phyloP scores from a whole-genome alignment of 2,888 invertebrate species.

The Caenorhabditis sp. region DNA sequence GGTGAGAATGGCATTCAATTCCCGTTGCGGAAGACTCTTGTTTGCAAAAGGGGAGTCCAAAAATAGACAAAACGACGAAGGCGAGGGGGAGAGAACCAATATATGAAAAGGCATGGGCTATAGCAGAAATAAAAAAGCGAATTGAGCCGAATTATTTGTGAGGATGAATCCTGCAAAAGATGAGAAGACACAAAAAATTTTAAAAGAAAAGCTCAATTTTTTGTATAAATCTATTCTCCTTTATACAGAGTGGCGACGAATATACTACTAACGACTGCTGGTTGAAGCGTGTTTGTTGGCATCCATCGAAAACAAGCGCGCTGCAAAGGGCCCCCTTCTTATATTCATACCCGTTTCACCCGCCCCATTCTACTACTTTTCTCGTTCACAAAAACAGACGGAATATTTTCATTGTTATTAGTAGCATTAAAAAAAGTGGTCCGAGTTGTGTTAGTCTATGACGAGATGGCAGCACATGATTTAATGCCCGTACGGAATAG shows the following conservation, averaged over 20 bases:
- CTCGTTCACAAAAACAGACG: not conserved
- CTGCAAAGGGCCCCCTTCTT: slow-evolving; percentile 6
- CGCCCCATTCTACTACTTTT: slow-evolving; percentile 21
- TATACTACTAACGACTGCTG: slow-evolving; percentile 23
- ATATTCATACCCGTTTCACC: slow-evolving; percentile 21
- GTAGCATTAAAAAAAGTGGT: not conserved
- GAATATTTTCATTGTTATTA: not conserved
- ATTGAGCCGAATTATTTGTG: slow-evolving; percentile 30
- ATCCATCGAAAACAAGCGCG: slow-evolving; percentile 45
- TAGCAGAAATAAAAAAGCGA: slow-evolving; percentile 28
- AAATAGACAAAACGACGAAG: slow-evolving; percentile 52
- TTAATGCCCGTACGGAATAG: too few species aligned
- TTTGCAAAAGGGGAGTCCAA: slow-evolving; percentile 54
- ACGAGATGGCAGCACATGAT: not conserved
- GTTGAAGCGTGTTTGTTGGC: slow-evolving; percentile 42
- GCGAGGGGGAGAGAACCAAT: slow-evolving; percentile 52
- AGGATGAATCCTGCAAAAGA: slow-evolving; percentile 9
- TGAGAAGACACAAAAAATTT: not conserved
- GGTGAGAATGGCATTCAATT: slow-evolving; percentile 52
- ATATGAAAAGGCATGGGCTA: slow-evolving; percentile 54
- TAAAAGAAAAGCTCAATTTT: slow-evolving; percentile 15
- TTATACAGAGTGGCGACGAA: not conserved
- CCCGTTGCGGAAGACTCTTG: slow-evolving; percentile 51
- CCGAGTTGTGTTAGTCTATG: not conserved
- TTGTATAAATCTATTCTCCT: slow-evolving; percentile 8